These are phyloP conservation scores for Carduelis carduelis DNA, from an alignment of 2,797 vertebrate species.

Conservation along the genomic window DNA sequence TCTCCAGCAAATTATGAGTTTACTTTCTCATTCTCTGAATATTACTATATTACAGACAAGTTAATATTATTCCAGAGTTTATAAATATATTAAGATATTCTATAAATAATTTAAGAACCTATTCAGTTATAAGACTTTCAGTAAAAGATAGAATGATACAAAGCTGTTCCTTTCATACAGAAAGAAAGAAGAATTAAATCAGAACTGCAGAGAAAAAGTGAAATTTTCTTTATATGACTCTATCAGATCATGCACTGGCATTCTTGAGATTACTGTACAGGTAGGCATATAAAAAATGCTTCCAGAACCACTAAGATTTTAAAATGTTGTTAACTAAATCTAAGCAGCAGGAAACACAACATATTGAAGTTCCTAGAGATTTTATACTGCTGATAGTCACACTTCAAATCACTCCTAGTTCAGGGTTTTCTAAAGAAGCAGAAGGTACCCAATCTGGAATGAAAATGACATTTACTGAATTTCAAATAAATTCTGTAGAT, in stretches of 20 bases:
- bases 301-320: background rate
- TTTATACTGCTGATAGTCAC: constrained; percentile 17
- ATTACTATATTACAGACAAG: background rate
- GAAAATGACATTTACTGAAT: constrained; percentile 15
- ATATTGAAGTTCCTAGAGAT: constrained; percentile 35
- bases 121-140: background rate
- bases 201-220: background rate
- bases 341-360: constrained; percentile 11
- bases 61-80: background rate
- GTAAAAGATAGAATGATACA: background rate
- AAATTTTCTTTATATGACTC: background rate
- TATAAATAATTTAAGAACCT: constrained; percentile 19
- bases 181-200: background rate
- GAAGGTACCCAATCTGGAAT: constrained; percentile 30
- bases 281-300: background rate
- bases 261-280: background rate
- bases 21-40: constrained; percentile 15
- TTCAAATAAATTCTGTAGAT: constrained; percentile 20
- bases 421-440: constrained; percentile 41
- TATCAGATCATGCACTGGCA: background rate
- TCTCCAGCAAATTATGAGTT: constrained; percentile 21
- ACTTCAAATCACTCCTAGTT: background rate
- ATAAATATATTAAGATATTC: constrained; percentile 30
- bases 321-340: background rate
- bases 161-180: background rate